Base-by-base conservation (phyloP, 2,113 vertebrate genomes). In the Oryzias celebensis region DNA sequence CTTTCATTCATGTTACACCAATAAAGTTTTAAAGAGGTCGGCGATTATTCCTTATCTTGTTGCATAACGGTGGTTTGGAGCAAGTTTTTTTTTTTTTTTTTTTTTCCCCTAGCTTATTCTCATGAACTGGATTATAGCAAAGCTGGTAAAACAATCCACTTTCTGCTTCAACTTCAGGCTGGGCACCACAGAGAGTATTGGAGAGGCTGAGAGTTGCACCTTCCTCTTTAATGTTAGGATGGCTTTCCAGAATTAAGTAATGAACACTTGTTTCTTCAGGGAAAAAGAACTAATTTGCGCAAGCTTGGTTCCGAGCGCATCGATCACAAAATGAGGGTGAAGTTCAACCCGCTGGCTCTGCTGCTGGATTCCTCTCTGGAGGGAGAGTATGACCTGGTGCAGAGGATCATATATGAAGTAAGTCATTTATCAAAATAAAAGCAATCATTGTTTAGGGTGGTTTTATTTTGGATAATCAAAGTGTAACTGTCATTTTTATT, bases 331-430 rank as follows among this genome's bases (percentile, higher is more conserved):
- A 97, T 99, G 97, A 92, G 97, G 82, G 97, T 99, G 75, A 96
- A 94, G 68, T 99, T 99, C 88, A 98, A 99, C 85, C 97, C 97
- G 0, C 91, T 99, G 0, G 95, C 97, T 0, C 88, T 99, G 62
- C 93, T 99, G 52, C 90, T 99, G 52, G 97, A 99, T 89, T 98
- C 97, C 0, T 98, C 97, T 54, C 90, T 99, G 90, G 97, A 99
- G 75, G 97, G 97, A 47, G 97, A 99, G 87, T 98, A 92, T 78
- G 97, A 99, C 84, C 92, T 99, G 6, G 97, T 99, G 45, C 97
- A 99, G 90, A 94, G 97, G 87, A 96, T 98, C 84, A 98, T 99
- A 77, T 98, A 98, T 65, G 95, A 99, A 92, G 97, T 98, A 91
- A 75, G 82, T 41, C 17, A 16, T 52, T 43, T 22, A 4, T 4